Percentiles rank a stretch among this genome's conserved stretches.
Evolutionary conservation across 1,140 invertebrate genomes (phyloP).

Genomic region (Diorhabda sublineata): DNA sequence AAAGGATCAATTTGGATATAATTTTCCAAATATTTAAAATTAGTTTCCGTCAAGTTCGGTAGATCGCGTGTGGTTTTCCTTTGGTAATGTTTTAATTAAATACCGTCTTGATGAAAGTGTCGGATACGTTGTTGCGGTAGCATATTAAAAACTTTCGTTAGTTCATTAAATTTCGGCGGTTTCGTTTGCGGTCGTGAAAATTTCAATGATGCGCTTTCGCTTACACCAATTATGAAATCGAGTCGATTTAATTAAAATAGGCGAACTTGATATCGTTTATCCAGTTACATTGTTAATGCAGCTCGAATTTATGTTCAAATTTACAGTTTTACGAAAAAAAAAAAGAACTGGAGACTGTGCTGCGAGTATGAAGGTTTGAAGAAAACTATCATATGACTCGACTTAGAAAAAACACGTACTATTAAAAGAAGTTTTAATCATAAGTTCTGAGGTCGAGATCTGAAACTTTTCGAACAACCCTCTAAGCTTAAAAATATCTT

Average conservation of each 20-base stretch:
- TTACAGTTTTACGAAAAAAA: too few relatives aligned
- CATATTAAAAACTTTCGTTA: not conserved
- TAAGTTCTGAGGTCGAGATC: too few relatives aligned
- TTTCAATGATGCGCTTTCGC: not conserved
- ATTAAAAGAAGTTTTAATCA: too few relatives aligned
- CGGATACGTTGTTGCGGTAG: not conserved
- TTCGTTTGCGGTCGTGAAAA: not conserved
- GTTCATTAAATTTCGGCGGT: slow-evolving; percentile 2
- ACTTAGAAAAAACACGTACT: too few relatives aligned
- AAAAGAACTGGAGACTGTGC: too few relatives aligned
- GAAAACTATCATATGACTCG: too few relatives aligned
- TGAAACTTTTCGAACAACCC: too few relatives aligned
- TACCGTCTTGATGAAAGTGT: slow-evolving; percentile 1
- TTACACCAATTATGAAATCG: not conserved
- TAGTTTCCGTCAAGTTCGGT: too few relatives aligned
- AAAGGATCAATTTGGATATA: too few relatives aligned
- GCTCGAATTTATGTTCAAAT: not conserved
- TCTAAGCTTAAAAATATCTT: too few relatives aligned
- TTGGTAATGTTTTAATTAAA: not conserved
- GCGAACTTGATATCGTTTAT: not conserved
- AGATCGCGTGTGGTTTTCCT: not conserved
- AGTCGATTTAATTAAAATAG: not conserved
- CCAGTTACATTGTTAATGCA: not conserved
- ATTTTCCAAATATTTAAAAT: too few relatives aligned
- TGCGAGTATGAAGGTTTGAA: too few relatives aligned